These are phyloP conservation scores for Zophobas atratus DNA, from an alignment of 1,140 invertebrate genomes.

Conservation along the genomic window DNA sequence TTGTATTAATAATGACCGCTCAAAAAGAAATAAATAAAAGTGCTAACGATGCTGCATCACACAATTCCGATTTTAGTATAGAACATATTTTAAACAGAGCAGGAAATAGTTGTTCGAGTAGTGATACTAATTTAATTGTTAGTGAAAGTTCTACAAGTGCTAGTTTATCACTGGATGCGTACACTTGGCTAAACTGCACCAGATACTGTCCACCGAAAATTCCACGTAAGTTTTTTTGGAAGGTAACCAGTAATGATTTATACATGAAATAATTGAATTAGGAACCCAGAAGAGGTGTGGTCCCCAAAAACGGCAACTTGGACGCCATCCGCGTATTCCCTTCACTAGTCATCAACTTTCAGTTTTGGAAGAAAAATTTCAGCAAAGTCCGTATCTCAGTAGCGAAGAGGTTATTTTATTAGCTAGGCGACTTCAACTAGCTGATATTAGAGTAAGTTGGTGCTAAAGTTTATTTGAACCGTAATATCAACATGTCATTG, in stretches of 20 bases:
- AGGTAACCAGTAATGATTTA: neutral
- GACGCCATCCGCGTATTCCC: constrained; percentile 71
- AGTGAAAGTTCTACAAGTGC: constrained; percentile 18
- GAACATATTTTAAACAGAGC: constrained; percentile 70
- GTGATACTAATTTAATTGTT: constrained; percentile 29
- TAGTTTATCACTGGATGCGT: constrained; percentile 54
- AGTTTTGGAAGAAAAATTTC: constrained; percentile 71
- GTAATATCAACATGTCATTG: constrained; percentile 37
- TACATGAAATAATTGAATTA: constrained; percentile 31
- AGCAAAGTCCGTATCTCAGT: constrained; percentile 71
- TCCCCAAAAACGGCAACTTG: constrained; percentile 71
- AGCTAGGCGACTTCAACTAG: constrained; percentile 68
- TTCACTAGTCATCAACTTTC: constrained; percentile 71
- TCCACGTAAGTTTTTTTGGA: constrained; percentile 72
- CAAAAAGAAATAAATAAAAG: constrained; percentile 19
- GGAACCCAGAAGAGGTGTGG: constrained; percentile 63
- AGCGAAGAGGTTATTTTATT: constrained; percentile 70
- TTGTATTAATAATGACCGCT: constrained; percentile 12
- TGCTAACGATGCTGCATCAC: constrained; percentile 1
- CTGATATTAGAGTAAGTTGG: constrained; percentile 68
- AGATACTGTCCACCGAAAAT: constrained; percentile 83
- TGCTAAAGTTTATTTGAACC: constrained; percentile 16
- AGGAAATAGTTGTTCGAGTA: constrained; percentile 57
- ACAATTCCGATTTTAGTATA: constrained; percentile 70
- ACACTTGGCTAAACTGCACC: constrained; percentile 81